A percentile compares a stretch with the other conserved stretches of the same genome.
Conservation (phyloP, 1,140 invertebrate genomes). For the Zaprionus tsacasi region DNA sequence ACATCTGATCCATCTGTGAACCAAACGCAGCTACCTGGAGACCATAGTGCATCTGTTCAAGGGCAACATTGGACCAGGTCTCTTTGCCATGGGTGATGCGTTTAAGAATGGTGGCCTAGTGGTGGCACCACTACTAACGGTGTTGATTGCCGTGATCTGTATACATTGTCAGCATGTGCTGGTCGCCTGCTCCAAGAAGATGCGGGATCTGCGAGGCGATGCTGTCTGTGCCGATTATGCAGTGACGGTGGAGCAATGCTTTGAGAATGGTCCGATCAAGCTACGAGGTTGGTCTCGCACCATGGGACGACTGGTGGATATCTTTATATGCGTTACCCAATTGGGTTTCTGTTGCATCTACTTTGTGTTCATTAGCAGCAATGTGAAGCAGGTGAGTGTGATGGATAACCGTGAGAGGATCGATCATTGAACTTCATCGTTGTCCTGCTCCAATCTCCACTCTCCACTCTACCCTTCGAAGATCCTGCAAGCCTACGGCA, state of each 20-base stretch:
- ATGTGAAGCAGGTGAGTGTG: slow-evolving; percentile 88
- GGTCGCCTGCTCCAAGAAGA: slow-evolving; percentile 89
- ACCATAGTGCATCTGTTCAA: slow-evolving; percentile 90
- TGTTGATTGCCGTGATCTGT: slow-evolving; percentile 88
- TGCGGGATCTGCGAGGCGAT: slow-evolving; percentile 86
- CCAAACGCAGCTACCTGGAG: slow-evolving; percentile 87
- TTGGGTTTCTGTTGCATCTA: slow-evolving; percentile 98
- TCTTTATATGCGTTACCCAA: slow-evolving; percentile 95
- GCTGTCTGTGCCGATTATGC: slow-evolving; percentile 88
- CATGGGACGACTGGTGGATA: slow-evolving; percentile 89
- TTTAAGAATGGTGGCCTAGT: slow-evolving; percentile 90
- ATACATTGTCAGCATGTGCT: slow-evolving; percentile 90
- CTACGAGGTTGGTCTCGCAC: slow-evolving; percentile 86
- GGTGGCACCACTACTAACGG: slow-evolving; percentile 87
- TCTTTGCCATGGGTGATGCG: slow-evolving; percentile 91
- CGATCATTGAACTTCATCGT: neutral
- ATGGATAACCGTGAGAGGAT: neutral
- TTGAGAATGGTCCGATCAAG: slow-evolving; percentile 88
- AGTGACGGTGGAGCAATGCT: slow-evolving; percentile 90
- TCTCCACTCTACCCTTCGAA: too few species aligned
- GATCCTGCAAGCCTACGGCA: slow-evolving; percentile 87
- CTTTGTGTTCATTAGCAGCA: slow-evolving; percentile 95
- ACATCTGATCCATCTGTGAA: too few species aligned
- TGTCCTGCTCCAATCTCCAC: too few species aligned
- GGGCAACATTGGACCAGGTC: slow-evolving; percentile 90